Evolutionary conservation across 2,888 invertebrate genomes (phyloP).

Genomic region (Trichacis sp.): DNA sequence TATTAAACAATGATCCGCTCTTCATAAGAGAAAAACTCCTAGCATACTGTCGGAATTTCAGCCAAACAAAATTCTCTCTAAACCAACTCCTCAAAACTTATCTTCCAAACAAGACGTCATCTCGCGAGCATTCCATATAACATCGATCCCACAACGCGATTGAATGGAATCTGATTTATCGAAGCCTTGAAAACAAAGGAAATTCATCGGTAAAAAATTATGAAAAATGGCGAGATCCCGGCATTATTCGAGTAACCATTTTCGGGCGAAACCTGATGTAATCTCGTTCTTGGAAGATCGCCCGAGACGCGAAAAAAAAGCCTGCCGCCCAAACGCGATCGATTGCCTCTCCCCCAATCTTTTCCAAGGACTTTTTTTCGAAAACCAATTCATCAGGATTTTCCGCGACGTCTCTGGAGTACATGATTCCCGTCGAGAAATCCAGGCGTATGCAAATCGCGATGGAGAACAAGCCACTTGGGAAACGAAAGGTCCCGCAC

Average conservation of each 20-base stretch:
- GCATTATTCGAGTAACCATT: neutral
- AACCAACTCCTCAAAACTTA: too few species aligned
- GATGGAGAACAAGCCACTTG: constrained; percentile 14
- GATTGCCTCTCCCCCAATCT: neutral
- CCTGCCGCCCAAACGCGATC: neutral
- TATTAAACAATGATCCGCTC: too few species aligned
- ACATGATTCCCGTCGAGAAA: too few species aligned
- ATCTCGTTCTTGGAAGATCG: neutral
- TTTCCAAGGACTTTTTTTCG: too few species aligned
- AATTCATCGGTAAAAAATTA: constrained; percentile 1
- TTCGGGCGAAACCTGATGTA: neutral
- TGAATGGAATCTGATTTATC: neutral
- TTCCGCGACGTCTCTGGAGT: too few species aligned
- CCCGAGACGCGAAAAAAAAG: neutral
- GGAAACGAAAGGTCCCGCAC: neutral
- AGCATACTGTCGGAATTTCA: too few species aligned
- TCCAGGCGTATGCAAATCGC: constrained; percentile 39
- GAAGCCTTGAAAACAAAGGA: neutral
- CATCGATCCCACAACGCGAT: neutral
- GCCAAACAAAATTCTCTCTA: too few species aligned
- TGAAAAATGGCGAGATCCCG: neutral
- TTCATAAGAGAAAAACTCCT: too few species aligned
- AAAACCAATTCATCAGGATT: too few species aligned
- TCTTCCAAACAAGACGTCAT: neutral
- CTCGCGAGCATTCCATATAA: too few species aligned